Percentiles rank a stretch among this genome's conserved stretches.
Evolutionary conservation across 1,140 invertebrate genomes (phyloP).

Genomic region (Microplitis mediator): DNA sequence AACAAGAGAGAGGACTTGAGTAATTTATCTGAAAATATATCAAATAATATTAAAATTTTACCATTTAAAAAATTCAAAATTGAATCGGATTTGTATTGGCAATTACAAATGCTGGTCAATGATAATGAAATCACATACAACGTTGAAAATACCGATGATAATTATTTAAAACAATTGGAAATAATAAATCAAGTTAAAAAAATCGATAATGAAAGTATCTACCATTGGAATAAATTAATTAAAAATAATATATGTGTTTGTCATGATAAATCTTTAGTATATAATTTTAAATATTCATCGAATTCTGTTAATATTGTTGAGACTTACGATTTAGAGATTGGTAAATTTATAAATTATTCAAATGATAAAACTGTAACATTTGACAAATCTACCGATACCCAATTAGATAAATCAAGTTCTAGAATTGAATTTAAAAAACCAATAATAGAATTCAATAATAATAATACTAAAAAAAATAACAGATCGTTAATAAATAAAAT

Average conservation of each 20-base stretch:
- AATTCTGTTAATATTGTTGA: neutral
- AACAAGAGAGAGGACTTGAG: too few relatives aligned
- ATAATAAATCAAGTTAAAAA: neutral
- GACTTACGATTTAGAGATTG: conserved; percentile 6
- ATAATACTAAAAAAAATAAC: conserved; percentile 1
- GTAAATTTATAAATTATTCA: neutral
- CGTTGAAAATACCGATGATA: neutral
- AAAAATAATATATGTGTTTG: neutral
- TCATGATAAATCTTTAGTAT: neutral
- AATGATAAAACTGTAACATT: neutral
- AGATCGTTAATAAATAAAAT: neutral
- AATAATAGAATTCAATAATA: neutral
- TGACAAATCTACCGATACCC: too few relatives aligned
- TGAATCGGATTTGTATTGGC: neutral
- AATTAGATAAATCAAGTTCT: too few relatives aligned
- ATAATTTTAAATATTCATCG: neutral
- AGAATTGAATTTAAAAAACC: too few relatives aligned
- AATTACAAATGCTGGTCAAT: neutral
- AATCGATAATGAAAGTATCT: too few relatives aligned
- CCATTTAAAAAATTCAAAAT: neutral
- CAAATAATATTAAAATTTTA: neutral
- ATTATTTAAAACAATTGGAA: neutral
- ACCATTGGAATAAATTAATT: too few relatives aligned
- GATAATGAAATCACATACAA: neutral
- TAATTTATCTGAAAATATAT: too few relatives aligned